Conservation (phyloP, 2,888 invertebrate genomes). For the Philereme vetulata region DNA sequence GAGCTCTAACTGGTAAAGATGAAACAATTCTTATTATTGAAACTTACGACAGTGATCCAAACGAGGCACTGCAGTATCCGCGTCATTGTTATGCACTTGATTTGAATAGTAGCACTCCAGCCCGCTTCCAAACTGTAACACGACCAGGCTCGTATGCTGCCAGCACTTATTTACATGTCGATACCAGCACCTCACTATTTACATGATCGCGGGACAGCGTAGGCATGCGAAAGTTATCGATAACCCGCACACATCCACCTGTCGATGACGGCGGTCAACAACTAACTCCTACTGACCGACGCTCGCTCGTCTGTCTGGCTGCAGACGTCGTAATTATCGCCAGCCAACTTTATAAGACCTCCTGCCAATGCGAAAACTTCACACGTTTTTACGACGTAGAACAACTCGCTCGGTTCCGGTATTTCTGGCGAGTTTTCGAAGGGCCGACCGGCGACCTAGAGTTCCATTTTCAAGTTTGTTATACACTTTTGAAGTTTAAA, state of each 20-base stretch:
- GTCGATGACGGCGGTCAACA: conserved; percentile 47
- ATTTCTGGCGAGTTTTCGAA: conserved; percentile 24
- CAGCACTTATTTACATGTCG: conserved; percentile 55
- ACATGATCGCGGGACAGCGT: conserved; percentile 45
- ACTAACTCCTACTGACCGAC: conserved; percentile 42
- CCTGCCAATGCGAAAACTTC: conserved; percentile 21
- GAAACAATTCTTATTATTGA: conserved; percentile 10
- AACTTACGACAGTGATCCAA: conserved; percentile 62
- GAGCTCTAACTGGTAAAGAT: conserved; percentile 5
- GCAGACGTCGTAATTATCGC: conserved; percentile 38
- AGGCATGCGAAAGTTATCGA: conserved; percentile 50
- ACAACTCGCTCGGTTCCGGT: conserved; percentile 12
- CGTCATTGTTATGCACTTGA: conserved; percentile 53
- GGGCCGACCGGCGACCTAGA: conserved; percentile 30
- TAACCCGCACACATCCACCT: conserved; percentile 50
- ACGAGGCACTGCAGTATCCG: conserved; percentile 56
- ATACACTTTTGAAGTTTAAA: conserved; percentile 28
- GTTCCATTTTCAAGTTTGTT: conserved; percentile 32
- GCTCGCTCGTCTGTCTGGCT: conserved; percentile 33
- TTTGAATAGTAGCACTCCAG: conserved; percentile 37
- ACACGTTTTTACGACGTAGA: conserved; percentile 3
- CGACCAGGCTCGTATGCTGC: conserved; percentile 32
- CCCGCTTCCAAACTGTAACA: conserved; percentile 45
- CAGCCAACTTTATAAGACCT: conserved; percentile 45
- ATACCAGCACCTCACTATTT: conserved; percentile 49